Evolutionary conservation across 2,888 invertebrate genomes (phyloP), one percentile per base, ranked within the genome.

Genomic region (Ophion obscuratus): DNA sequence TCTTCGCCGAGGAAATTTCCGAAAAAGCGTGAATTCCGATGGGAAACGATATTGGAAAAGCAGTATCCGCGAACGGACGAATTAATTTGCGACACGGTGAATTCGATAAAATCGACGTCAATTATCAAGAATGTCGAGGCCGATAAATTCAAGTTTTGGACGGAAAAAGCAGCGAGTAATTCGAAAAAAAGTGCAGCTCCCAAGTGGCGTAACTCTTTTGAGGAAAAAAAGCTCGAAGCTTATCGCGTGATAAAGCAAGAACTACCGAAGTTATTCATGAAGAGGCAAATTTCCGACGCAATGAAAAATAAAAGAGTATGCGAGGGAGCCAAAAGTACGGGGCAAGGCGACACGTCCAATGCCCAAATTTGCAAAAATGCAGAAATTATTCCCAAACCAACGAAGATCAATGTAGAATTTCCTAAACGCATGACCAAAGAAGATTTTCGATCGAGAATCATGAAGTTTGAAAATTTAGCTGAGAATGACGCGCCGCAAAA

Each of bases 21-120:
- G 2, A 86, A 81, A 79, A 86, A 81, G 7, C 86, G 84, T 11
- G 81, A 81, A 9, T 86, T 86, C 44, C 84, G 81, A 53, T 86
- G 86, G 86, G 81, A 86, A 53, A 86, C 86, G 40, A 71, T 86
- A 5, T 27, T 86, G 61, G 86, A 86, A 79, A 86, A 86, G 40
- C 86, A 74, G 24, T 79, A 80, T 73, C 75, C 78, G 27, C 64
- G 68, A 53, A 53, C 14, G 4, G 53, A 53, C 53, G 53, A 17
- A 17, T 20, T 17, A 24, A 75, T 27, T n/a, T 17, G 24, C 31
- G 11, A 11, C 70, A 0, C 57, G 20, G 9, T 77, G 44, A 75
- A 77, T 57, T 10, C 74, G 81, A 44, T 68, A 73, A 40, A 71
- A 31, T 53, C 61, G 3, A 20, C 10, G 44, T 79, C 24, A 66